phyloP scores from a whole-genome alignment of 1,140 invertebrate species.

The Monomorium pharaonis region DNA sequence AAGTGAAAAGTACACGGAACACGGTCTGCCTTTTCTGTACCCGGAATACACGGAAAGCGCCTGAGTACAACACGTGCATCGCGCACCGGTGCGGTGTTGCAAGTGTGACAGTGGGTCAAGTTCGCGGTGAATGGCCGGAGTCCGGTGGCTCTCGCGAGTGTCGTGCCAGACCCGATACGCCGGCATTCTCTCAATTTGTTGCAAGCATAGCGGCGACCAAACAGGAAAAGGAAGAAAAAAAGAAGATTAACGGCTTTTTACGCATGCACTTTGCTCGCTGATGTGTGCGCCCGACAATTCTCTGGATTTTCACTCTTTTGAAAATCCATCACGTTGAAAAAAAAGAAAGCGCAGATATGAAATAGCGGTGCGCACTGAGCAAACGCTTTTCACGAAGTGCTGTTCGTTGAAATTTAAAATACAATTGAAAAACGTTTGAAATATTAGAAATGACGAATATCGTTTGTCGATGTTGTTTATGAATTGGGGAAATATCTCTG shows the following conservation, averaged over 20 bases:
- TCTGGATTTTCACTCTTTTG: slow-evolving; percentile 1
- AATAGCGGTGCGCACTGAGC: neutral
- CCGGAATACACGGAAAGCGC: neutral
- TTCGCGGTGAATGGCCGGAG: slow-evolving; percentile 73
- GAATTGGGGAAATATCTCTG: neutral
- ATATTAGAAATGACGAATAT: neutral
- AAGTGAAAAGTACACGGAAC: slow-evolving; percentile 11
- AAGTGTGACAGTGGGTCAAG: slow-evolving; percentile 78
- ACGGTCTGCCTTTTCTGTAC: neutral
- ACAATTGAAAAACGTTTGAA: neutral
- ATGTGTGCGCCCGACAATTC: neutral
- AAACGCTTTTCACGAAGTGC: neutral
- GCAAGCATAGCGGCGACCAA: neutral
- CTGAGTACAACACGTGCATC: neutral
- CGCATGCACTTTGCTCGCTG: neutral
- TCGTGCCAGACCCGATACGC: slow-evolving; percentile 1
- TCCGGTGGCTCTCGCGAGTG: slow-evolving; percentile 18
- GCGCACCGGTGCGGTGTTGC: slow-evolving; percentile 35
- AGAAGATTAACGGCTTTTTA: slow-evolving; percentile 35
- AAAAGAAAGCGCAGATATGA: neutral
- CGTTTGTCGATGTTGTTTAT: neutral
- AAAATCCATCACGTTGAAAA: slow-evolving; percentile 33
- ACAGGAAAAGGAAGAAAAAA: neutral
- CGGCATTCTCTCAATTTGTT: neutral
- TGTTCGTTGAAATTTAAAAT: neutral